Conservation (phyloP, 2,797 vertebrate genomes). For the Chelonia mydas region DNA sequence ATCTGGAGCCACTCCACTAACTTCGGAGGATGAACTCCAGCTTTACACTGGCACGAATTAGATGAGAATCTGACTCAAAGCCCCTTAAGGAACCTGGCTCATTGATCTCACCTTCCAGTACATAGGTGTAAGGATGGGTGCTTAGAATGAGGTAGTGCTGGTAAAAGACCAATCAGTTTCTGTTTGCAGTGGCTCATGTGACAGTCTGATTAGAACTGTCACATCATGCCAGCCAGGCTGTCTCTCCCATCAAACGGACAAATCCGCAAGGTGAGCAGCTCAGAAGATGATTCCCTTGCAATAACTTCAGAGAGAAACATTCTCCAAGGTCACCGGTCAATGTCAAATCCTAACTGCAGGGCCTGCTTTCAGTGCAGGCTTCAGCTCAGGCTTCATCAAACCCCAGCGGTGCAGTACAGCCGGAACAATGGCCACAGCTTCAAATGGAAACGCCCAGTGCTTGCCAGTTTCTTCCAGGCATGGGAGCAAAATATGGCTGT, state of each 20-base stretch:
- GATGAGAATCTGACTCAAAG: background rate
- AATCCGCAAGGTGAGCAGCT: background rate
- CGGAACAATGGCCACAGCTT: background rate
- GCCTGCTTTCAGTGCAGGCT: background rate
- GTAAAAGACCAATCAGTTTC: background rate
- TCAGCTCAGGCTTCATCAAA: background rate
- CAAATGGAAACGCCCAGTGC: background rate
- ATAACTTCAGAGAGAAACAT: background rate
- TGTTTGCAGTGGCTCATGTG: background rate
- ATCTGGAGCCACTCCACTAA: background rate
- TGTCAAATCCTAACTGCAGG: background rate
- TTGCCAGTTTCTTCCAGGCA: background rate
- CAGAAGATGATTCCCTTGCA: background rate
- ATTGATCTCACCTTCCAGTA: background rate
- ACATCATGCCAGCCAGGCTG: background rate
- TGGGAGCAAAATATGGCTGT: background rate
- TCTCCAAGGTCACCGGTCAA: background rate
- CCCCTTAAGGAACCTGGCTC: background rate
- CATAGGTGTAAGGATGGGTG: background rate
- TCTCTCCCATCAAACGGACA: background rate
- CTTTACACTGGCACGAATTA: background rate
- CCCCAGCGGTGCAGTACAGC: background rate
- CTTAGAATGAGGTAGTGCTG: background rate
- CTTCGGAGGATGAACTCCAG: background rate
- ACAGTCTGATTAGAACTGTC: background rate